Conservation (phyloP, 2,113 vertebrate species). For the Menidia beryllina region DNA sequence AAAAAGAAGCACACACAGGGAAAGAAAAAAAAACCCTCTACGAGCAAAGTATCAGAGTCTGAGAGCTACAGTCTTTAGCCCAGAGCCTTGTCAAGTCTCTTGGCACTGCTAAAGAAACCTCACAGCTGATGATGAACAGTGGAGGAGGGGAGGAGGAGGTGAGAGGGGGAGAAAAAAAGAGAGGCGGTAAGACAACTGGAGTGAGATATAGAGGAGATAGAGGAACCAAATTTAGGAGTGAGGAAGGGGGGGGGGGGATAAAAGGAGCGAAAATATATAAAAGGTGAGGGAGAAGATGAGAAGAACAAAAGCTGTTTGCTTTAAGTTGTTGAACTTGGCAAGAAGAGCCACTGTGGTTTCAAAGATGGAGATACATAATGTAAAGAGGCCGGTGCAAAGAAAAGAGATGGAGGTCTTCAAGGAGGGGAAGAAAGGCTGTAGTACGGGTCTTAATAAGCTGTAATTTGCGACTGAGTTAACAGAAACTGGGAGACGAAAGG, state of each 20-base stretch:
- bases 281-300: slow-evolving; percentile 44
- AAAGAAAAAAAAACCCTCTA: slow-evolving; percentile 9
- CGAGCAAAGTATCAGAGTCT: slow-evolving; percentile 58
- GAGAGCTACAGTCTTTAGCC: slow-evolving; percentile 65
- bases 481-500: slow-evolving; percentile 58
- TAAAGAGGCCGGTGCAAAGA: slow-evolving; percentile 40
- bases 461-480: slow-evolving; percentile 85
- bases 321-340: slow-evolving; percentile 39
- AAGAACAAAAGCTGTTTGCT: slow-evolving; percentile 32
- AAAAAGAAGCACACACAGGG: slow-evolving; percentile 19
- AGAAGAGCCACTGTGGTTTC: slow-evolving; percentile 31
- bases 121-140: slow-evolving; percentile 46
- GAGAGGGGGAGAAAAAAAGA: slow-evolving; percentile 24
- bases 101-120: slow-evolving; percentile 65
- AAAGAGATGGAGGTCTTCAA: slow-evolving; percentile 61
- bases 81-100: slow-evolving; percentile 67
- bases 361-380: slow-evolving; percentile 40
- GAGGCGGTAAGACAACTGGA: slow-evolving; percentile 14
- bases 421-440: slow-evolving; percentile 64
- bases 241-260: slow-evolving; percentile 7
- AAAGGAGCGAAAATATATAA: slow-evolving; percentile 32
- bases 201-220: slow-evolving; percentile 15
- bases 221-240: slow-evolving; percentile 24
- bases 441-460: slow-evolving; percentile 84
- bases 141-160: slow-evolving; percentile 34